Percentiles rank a stretch among this genome's conserved stretches.
Evolutionary conservation across 2,888 invertebrate genomes (phyloP).

Genomic region (Stratiomys singularior): DNA sequence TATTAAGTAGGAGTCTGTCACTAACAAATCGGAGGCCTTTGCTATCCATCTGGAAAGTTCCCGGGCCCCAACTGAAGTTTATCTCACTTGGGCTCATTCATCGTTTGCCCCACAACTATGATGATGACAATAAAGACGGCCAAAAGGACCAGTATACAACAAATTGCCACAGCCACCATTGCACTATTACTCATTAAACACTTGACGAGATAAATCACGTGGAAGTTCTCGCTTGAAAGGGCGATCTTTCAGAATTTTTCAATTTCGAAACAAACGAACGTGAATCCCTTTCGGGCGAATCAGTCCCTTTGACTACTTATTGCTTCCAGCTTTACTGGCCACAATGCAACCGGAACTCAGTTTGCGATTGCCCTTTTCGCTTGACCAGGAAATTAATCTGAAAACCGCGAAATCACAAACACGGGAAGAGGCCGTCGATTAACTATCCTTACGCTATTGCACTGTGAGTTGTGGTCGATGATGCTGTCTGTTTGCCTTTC

Average conservation of each 20-base stretch:
- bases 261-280: background rate
- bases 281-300: background rate
- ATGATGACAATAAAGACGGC: constrained; percentile 85
- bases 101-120: constrained; percentile 82
- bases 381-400: background rate
- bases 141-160: constrained; percentile 82
- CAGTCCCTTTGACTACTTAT: background rate
- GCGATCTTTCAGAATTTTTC: background rate
- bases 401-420: background rate
- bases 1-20: constrained; percentile 50
- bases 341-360: background rate
- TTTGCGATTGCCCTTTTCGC: background rate
- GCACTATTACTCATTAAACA: constrained; percentile 65
- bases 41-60: constrained; percentile 67
- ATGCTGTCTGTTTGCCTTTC: background rate
- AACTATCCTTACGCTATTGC: constrained; percentile 17
- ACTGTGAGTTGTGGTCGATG: background rate
- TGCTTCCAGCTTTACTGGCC: background rate
- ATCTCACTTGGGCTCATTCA: constrained; percentile 72
- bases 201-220: constrained; percentile 24
- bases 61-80: constrained; percentile 67
- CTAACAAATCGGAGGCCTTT: constrained; percentile 64
- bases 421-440: constrained; percentile 15
- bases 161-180: constrained; percentile 86
- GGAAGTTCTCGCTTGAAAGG: background rate